Evolutionary conservation across 92 coral and sea anemone genomes (phyloP).

Genomic region (Zoanthus solanderi): DNA sequence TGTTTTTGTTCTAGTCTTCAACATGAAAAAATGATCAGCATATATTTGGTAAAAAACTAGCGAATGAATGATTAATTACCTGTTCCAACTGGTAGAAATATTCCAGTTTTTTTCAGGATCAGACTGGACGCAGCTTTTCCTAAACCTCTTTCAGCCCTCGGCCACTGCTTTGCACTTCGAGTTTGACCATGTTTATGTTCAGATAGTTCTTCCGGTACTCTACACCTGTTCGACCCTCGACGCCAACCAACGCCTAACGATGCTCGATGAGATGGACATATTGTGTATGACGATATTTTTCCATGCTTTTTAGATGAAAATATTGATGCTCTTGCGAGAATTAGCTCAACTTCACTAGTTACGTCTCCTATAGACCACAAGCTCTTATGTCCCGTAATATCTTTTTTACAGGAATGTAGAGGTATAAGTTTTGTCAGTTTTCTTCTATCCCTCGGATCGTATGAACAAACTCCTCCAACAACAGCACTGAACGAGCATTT

Average conservation of each 20-base stretch:
- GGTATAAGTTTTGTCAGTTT: slow-evolving; percentile 18
- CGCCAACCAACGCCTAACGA: slow-evolving; percentile 69
- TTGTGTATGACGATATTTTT: slow-evolving; percentile 36
- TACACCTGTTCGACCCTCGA: slow-evolving; percentile 54
- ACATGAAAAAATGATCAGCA: too few species aligned
- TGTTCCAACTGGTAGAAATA: slow-evolving; percentile 69
- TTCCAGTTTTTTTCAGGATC: slow-evolving; percentile 50
- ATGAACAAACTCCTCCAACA: slow-evolving; percentile 44
- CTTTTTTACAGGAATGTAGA: too few species aligned
- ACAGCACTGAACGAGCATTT: too few species aligned
- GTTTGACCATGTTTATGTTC: slow-evolving; percentile 51
- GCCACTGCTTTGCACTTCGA: slow-evolving; percentile 52
- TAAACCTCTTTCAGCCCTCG: neutral
- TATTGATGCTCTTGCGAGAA: slow-evolving; percentile 44
- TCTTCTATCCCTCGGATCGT: slow-evolving; percentile 44
- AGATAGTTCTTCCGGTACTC: slow-evolving; percentile 53
- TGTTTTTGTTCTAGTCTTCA: too few species aligned
- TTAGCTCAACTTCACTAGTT: slow-evolving; percentile 53
- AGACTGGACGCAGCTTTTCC: too few species aligned
- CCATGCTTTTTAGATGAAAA: slow-evolving; percentile 43
- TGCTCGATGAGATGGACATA: slow-evolving; percentile 58
- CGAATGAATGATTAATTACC: slow-evolving; percentile 28
- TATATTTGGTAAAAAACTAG: too few species aligned
- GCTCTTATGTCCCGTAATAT: slow-evolving; percentile 49
- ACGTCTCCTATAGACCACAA: slow-evolving; percentile 59